Evolutionary conservation across 2,797 vertebrate genomes (phyloP).

Genomic region (Nannoperca obscura): DNA sequence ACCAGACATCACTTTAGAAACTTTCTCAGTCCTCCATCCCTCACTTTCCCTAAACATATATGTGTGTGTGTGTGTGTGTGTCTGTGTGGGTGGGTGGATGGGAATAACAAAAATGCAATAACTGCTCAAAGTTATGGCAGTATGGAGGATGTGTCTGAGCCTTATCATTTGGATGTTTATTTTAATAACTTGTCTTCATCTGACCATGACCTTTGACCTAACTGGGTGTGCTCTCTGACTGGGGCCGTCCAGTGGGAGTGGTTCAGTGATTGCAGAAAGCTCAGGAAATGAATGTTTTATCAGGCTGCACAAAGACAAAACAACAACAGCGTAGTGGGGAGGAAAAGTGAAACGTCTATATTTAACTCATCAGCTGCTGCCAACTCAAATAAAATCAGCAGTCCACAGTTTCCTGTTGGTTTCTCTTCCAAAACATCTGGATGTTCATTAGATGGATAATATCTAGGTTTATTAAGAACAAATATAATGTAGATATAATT

Average conservation of each 20-base stretch:
- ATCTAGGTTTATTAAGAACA: slow-evolving; percentile 36
- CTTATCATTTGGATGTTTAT: slow-evolving; percentile 53
- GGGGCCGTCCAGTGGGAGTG: slow-evolving; percentile 72
- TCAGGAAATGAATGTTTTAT: slow-evolving; percentile 85
- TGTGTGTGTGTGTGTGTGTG: slow-evolving; percentile 15
- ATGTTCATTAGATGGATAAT: slow-evolving; percentile 31
- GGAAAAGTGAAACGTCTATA: slow-evolving; percentile 70
- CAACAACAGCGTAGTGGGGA: slow-evolving; percentile 65
- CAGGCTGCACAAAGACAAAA: slow-evolving; percentile 75
- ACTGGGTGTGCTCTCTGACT: slow-evolving; percentile 49
- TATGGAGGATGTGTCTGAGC: slow-evolving; percentile 27
- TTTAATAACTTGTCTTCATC: slow-evolving; percentile 55
- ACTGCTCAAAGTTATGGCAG: slow-evolving; percentile 10
- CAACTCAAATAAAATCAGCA: slow-evolving; percentile 73
- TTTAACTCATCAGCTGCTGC: slow-evolving; percentile 76
- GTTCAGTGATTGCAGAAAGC: slow-evolving; percentile 60
- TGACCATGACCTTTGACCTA: slow-evolving; percentile 65
- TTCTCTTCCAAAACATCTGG: slow-evolving; percentile 49
- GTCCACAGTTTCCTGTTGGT: slow-evolving; percentile 62
- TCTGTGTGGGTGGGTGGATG: neutral
- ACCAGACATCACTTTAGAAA: slow-evolving; percentile 56
- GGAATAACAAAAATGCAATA: slow-evolving; percentile 30
- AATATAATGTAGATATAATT: slow-evolving; percentile 26
- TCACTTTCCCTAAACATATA: neutral
- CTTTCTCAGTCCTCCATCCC: slow-evolving; percentile 33